phyloP scores from a whole-genome alignment of 2,888 invertebrate species.

The Cosmorhoe ocellata region DNA sequence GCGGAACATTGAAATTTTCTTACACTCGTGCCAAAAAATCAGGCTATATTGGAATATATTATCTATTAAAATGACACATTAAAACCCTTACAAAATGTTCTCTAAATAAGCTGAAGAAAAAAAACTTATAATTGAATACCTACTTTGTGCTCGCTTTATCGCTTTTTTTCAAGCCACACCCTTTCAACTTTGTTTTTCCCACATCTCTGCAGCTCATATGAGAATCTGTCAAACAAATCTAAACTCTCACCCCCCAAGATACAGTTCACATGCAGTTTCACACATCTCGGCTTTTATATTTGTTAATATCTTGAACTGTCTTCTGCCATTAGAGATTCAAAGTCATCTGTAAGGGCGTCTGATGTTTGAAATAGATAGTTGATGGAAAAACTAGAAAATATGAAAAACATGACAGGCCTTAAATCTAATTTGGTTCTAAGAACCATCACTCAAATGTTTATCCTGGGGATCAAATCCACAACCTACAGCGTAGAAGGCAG shows the following conservation, averaged over 20 bases:
- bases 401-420: neutral
- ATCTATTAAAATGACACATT: too few relatives aligned
- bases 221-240: slow-evolving; percentile 28
- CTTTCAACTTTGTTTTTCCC: slow-evolving; percentile 25
- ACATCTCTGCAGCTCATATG: slow-evolving; percentile 18
- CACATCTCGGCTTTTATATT: slow-evolving; percentile 28
- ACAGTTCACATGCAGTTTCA: slow-evolving; percentile 21
- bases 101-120: too few relatives aligned
- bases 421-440: neutral
- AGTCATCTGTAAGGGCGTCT: slow-evolving; percentile 47
- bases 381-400: slow-evolving; percentile 10
- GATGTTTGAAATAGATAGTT: slow-evolving; percentile 47
- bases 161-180: slow-evolving; percentile 11
- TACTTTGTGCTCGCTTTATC: too few relatives aligned
- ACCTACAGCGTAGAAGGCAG: too few relatives aligned
- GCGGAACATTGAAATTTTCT: too few relatives aligned
- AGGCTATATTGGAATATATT: too few relatives aligned
- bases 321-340: slow-evolving; percentile 54
- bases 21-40: too few relatives aligned
- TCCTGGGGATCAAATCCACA: too few relatives aligned
- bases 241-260: slow-evolving; percentile 27
- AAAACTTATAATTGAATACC: too few relatives aligned
- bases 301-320: slow-evolving; percentile 53
- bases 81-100: too few relatives aligned
- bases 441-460: too few relatives aligned